Conservation (phyloP, 2,888 invertebrate species). For the Schizaphis graminum region DNA sequence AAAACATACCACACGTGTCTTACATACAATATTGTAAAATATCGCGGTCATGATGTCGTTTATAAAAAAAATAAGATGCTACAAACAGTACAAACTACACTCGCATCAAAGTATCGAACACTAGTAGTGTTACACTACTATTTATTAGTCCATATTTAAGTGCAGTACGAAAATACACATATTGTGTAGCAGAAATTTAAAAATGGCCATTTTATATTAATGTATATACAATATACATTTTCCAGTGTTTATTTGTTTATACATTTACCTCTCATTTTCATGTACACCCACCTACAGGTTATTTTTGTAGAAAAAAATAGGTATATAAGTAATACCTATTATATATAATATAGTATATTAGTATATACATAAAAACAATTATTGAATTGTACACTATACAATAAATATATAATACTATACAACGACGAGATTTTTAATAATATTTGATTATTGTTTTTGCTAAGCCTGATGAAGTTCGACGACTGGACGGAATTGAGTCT, state of each 20-base stretch:
- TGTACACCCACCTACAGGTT: too few relatives aligned
- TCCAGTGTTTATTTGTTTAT: background rate
- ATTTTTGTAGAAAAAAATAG: too few relatives aligned
- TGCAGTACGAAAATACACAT: background rate
- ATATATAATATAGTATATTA: background rate
- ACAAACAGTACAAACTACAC: background rate
- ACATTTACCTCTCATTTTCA: background rate
- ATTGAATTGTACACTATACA: background rate
- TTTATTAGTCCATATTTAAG: background rate
- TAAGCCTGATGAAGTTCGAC: conserved; percentile 53
- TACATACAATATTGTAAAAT: background rate
- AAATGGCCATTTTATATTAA: too few relatives aligned
- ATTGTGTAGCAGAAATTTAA: too few relatives aligned
- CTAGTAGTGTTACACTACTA: background rate
- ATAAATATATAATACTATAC: background rate
- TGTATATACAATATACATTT: too few relatives aligned
- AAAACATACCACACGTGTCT: background rate
- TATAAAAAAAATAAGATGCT: background rate
- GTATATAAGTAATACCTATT: too few relatives aligned
- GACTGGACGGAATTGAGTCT: conserved; percentile 75
- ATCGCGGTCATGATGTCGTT: background rate
- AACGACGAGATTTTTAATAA: background rate
- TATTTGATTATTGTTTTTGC: background rate
- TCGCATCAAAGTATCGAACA: background rate
- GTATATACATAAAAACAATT: background rate